phyloP scores from a whole-genome alignment of 2,888 invertebrate genomes.

The Gasteruption jaculator region DNA sequence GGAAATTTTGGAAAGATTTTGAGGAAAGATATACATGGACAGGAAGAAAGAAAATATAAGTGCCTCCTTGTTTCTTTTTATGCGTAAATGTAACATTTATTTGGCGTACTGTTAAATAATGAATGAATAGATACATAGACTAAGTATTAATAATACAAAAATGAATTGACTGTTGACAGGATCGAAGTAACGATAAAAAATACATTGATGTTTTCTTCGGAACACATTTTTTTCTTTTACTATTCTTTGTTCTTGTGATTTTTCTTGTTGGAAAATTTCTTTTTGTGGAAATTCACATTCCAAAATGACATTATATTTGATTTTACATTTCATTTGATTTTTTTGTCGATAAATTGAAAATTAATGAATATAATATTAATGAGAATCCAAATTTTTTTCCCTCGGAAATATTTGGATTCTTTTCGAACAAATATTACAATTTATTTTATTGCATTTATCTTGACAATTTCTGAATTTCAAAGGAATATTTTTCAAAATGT shows the following conservation, averaged over 20 bases:
- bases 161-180: slow-evolving; percentile 51
- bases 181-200: slow-evolving; percentile 51
- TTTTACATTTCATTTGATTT: slow-evolving; percentile 3
- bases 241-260: too few relatives aligned
- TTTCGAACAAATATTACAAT: too few relatives aligned
- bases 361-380: neutral
- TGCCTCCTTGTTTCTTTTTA: too few relatives aligned
- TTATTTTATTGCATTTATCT: too few relatives aligned
- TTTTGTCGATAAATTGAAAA: neutral
- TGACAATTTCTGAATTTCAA: slow-evolving; percentile 1
- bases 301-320: slow-evolving; percentile 14
- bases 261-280: slow-evolving; percentile 9
- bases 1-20: too few relatives aligned
- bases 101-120: slow-evolving; percentile 51
- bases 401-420: too few relatives aligned
- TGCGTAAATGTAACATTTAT: slow-evolving; percentile 52
- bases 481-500: slow-evolving; percentile 1
- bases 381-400: too few relatives aligned
- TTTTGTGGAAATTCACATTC: slow-evolving; percentile 9
- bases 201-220: slow-evolving; percentile 44
- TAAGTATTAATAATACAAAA: slow-evolving; percentile 50
- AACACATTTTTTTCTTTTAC: too few relatives aligned
- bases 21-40: too few relatives aligned
- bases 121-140: slow-evolving; percentile 49
- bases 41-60: too few relatives aligned